A percentile compares a stretch with the other conserved stretches of the same genome.
Conservation (phyloP, 2,113 vertebrate species). For the Telmatochromis sp. region DNA sequence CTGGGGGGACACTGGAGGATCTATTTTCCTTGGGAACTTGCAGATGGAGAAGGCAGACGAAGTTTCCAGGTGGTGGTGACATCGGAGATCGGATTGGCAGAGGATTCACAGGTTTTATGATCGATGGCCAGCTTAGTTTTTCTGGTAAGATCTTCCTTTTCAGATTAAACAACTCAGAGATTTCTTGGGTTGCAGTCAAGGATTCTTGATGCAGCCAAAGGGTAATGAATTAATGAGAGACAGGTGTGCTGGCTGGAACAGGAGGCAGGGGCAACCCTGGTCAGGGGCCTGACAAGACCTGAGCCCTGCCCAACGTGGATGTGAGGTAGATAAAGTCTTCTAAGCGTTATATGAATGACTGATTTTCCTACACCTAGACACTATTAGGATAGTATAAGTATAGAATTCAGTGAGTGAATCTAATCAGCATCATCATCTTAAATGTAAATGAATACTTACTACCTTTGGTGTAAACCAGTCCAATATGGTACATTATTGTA, state of each 20-base stretch:
- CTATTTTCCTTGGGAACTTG: neutral
- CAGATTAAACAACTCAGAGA: neutral
- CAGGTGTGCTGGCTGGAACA: neutral
- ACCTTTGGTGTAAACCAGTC: neutral
- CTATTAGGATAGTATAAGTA: neutral
- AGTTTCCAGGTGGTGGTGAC: neutral
- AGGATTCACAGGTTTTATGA: neutral
- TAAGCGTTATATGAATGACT: neutral
- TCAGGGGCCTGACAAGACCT: neutral
- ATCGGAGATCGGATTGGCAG: neutral
- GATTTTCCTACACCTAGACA: neutral
- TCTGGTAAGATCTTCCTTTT: neutral
- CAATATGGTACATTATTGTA: neutral
- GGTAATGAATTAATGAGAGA: neutral
- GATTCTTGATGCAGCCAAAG: neutral
- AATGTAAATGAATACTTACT: neutral
- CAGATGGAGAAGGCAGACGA: neutral
- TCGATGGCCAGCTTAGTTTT: neutral
- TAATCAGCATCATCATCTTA: neutral
- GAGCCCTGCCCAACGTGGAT: neutral
- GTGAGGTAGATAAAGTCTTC: neutral
- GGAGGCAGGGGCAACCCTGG: neutral
- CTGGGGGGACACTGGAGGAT: neutral
- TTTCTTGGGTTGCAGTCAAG: neutral
- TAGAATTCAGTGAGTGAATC: neutral